Base-by-base conservation (phyloP, 2,797 vertebrate genomes). In the Oreortyx pictus region DNA sequence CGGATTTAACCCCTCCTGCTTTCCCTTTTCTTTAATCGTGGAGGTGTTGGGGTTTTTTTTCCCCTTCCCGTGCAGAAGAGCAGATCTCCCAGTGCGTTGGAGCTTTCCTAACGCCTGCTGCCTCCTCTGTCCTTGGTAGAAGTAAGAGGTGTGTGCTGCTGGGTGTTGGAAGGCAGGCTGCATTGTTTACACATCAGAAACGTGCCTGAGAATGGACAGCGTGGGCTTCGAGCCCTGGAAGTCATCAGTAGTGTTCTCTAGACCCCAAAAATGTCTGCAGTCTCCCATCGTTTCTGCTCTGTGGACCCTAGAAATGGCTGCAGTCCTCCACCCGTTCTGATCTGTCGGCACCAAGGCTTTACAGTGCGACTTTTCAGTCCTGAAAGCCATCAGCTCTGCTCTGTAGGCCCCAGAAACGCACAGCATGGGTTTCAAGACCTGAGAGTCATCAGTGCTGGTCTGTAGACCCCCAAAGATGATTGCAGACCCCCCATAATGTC, bases 21-120 rank as follows among this genome's bases (percentile, higher is more conserved):
- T 64, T 49, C 8, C 8, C 16, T 29, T 7, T 13, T n/a, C 15
- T 1, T 24, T 9, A 27, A 22, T 11, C 9, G 13, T 14, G 12
- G 15, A 7, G 37, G 15, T 2, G 0, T 13, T 41, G 2, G 13
- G 0, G 37, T 10, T 10, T 35, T 19, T 78, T 66, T 70, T 35
- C 79, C 25, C 33, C 24, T 35, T 14, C 12, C 7, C 70, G 20
- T 41, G 14, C 33, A 19, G 11, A 14, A 47, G 61, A 66, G 6
- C 1, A 3, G 4, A 27, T 3, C 41, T 52, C 5, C 0, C 19
- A 25, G 35, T 11, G 1, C 3, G 1, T 25, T 2, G 22, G 37
- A 46, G 6, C 19, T 10, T 66, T 80, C 47, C 6, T 16, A 25
- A 24, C 0, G 2, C 41, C 35, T 14, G 71, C 35, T 64, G 67